Conservation (phyloP, 37 sponge, comb jelly and placozoan genomes). For the Cliona cf. orientalis region DNA sequence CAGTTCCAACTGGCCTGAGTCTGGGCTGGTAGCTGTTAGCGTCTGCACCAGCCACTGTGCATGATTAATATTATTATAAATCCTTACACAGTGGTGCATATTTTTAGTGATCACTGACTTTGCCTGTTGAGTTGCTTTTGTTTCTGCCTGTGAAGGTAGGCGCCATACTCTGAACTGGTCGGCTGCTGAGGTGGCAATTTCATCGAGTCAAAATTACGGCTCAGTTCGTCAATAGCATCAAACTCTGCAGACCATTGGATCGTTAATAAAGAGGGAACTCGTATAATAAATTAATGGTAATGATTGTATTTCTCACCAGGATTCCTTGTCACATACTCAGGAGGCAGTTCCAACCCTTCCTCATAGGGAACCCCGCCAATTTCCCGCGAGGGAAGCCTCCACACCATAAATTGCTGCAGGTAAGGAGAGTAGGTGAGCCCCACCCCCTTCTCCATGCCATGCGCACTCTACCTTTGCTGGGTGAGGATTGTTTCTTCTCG, state of each 20-base stretch:
- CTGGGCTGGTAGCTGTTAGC: background rate
- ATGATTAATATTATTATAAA: background rate
- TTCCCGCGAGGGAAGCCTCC: constrained; percentile 70
- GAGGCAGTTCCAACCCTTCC: constrained; percentile 29
- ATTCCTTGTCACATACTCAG: constrained; percentile 19
- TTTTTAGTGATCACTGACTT: background rate
- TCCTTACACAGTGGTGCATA: background rate
- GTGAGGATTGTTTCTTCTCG: constrained; percentile 83
- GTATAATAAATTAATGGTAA: background rate
- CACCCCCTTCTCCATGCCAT: constrained; percentile 35
- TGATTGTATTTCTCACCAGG: constrained; percentile 19
- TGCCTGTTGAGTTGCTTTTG: background rate
- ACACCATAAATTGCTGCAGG: constrained; percentile 77
- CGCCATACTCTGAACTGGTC: constrained; percentile 77
- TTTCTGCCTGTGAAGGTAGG: constrained; percentile 21
- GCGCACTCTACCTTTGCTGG: constrained; percentile 46
- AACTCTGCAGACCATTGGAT: constrained; percentile 21
- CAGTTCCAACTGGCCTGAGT: constrained; percentile 1
- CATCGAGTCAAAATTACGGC: constrained; percentile 12
- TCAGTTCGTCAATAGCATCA: constrained; percentile 65
- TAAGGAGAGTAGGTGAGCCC: constrained; percentile 13
- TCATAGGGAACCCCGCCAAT: constrained; percentile 46
- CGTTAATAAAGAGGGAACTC: too few relatives aligned
- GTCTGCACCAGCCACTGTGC: background rate
- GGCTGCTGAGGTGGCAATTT: constrained; percentile 59